These are phyloP conservation scores for Jaculus jaculus DNA, from an alignment of 2,113 vertebrate species.

Conservation along the genomic window DNA sequence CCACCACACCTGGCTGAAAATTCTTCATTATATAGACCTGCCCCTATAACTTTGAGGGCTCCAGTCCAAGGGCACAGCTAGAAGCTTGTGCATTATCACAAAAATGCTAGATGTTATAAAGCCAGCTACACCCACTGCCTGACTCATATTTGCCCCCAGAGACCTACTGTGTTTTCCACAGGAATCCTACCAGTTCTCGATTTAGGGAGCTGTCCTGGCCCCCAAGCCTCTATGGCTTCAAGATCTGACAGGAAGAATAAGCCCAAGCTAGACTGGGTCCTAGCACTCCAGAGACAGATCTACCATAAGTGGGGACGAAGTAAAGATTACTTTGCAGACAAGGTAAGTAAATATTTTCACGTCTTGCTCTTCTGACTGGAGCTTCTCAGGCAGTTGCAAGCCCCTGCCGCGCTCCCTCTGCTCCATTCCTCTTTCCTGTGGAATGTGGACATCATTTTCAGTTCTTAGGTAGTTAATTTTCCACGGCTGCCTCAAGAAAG, in stretches of 20 bases:
- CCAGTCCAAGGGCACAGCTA: background rate
- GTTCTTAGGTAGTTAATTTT: background rate
- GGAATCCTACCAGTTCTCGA: background rate
- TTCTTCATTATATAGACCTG: background rate
- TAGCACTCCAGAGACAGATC: background rate
- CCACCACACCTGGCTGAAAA: background rate
- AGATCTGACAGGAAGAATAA: background rate
- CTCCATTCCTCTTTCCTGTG: background rate
- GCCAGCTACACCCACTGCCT: background rate
- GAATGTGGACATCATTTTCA: background rate
- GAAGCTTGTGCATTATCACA: background rate
- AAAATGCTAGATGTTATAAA: background rate
- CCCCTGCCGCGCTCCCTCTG: background rate
- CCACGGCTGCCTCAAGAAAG: background rate
- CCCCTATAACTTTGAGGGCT: background rate
- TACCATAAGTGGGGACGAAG: background rate
- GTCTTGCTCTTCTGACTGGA: background rate
- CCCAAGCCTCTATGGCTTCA: background rate
- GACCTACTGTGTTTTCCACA: background rate
- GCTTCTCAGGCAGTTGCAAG: background rate
- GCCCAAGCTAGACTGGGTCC: background rate
- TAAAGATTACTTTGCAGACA: background rate
- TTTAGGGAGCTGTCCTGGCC: fast-evolving
- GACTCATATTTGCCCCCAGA: background rate
- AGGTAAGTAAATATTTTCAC: background rate